Evolutionary conservation across 2,113 vertebrate species (phyloP), one percentile per base, ranked within the genome.

Genomic region (Aplodontia rufa): DNA sequence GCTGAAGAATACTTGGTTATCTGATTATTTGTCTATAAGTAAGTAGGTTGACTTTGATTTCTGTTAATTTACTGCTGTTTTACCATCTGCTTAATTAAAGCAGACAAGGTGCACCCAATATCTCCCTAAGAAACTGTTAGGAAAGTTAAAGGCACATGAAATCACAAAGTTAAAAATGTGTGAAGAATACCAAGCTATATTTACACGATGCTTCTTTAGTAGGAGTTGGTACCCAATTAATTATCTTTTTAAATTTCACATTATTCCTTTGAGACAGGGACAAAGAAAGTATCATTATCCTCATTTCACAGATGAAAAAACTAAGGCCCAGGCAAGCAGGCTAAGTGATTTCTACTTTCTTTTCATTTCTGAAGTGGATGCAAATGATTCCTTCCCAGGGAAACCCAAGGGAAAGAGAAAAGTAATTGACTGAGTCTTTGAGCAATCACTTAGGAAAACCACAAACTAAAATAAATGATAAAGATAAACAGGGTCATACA

Each of bases 401-500:
- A 87, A 90, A 76, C 92, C 64, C 93, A 75, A 81, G 76, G 82
- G 95, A 93, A 62, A 58, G 49, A n/a, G 83, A 58, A 55, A 79
- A 75, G 66, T 95, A 96, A 96, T 80, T 93, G 93, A 90, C 55
- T 90, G 60, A 96, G 76, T 62, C 35, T 82, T 53, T 22, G 76
- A 87, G 74, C 60, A 92, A 86, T 96, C 76, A 82, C 88, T 92
- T 88, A 96, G 72, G 88, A 95, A 97, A 96, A 87, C 53, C 94
- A 85, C 85, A 88, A 82, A 84, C 85, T 72, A 32, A 92, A 96
- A 88, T 90, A 90, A 96, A 94, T 87, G 87, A 83, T 75, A 79
- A 91, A 83, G 79, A 95, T 95, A 93, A 97, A 78, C 40, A 79
- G 75, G 81, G 28, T 58, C 84, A 30, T 84, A 5, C 20, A 47